Conservation (phyloP, 2,888 invertebrate genomes). For the Mythimna loreyi region DNA sequence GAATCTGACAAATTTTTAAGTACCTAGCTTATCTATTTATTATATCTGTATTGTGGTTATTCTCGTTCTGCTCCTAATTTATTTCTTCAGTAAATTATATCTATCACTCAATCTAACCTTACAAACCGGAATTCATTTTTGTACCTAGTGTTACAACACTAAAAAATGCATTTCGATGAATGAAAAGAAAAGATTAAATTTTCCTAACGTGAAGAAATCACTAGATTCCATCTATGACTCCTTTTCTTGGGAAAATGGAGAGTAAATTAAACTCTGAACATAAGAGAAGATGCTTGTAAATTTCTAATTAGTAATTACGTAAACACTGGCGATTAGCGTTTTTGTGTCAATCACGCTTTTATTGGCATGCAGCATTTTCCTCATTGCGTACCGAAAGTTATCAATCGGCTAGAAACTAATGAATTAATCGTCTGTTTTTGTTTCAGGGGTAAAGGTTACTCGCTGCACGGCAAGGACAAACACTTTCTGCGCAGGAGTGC, state of each 20-base stretch:
- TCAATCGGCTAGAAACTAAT: constrained; percentile 47
- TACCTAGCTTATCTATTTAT: constrained; percentile 23
- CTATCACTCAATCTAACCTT: not conserved
- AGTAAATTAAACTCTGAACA: not conserved
- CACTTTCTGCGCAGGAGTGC: constrained; percentile 88
- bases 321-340: constrained; percentile 21
- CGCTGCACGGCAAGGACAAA: constrained; percentile 85
- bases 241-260: not conserved
- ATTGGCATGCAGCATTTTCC: constrained; percentile 49
- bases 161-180: not conserved
- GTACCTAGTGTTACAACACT: not conserved
- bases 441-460: constrained; percentile 81
- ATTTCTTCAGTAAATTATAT: constrained; percentile 3
- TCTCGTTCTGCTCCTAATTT: constrained; percentile 4
- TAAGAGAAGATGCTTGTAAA: not conserved
- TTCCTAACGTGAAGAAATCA: not conserved
- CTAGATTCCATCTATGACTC: not conserved
- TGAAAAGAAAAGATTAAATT: not conserved
- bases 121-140: not conserved
- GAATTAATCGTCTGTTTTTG: constrained; percentile 60
- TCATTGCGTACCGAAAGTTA: constrained; percentile 49
- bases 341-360: constrained; percentile 41
- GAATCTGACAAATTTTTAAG: constrained; percentile 14
- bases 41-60: constrained; percentile 2
- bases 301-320: constrained; percentile 27